Base-by-base conservation (phyloP, 1,140 invertebrate genomes). In the Drosophila insularis region DNA sequence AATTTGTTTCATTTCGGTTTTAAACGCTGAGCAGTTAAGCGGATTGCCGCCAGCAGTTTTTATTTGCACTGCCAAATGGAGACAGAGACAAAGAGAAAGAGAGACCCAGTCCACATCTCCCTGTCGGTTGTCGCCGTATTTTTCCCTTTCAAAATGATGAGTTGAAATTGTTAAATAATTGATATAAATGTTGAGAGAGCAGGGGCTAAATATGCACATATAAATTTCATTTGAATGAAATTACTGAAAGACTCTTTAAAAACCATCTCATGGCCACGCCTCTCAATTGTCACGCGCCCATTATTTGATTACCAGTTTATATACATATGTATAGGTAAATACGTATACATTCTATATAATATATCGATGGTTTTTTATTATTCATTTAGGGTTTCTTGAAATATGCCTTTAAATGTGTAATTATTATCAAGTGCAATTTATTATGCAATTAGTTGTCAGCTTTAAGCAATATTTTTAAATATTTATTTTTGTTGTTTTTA, bases 141-240 rank as follows among this genome's bases (percentile, higher is more conserved):
- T 46, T 65, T 76, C 54, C 78, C 68, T 56, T 68, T 77, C 63
- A 46, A 64, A 13, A 62, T 72, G 80, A 87, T 81, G 75, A 59
- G 66, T 58, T 58, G 39, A 72, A 89, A 84, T 89, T 74, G 85
- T 78, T 71, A 84, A 84, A 89, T 89, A 89, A 89, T 89, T 89
- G 74, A 65, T 80, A 84, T 84, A 84, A 74, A 87, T 73, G 68
- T 54, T 61, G 54, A 56, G 54, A 56, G 40, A 37, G 37, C 72
- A 65, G 71, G 66, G 53, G 43, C 10, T 17, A 46, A 46, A 21
- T 69, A 59, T 11, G 21, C 50, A 54, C 60, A 63, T 56, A 40
- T 27, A 46, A 61, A 53, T 66, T 21, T 32, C 27, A 35, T 39
- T 32, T 60, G 50, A 35, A 35, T 35, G 4, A 35, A 35, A 35